phyloP scores from a whole-genome alignment of 1,140 invertebrate species.

The Homalodisca vitripennis region DNA sequence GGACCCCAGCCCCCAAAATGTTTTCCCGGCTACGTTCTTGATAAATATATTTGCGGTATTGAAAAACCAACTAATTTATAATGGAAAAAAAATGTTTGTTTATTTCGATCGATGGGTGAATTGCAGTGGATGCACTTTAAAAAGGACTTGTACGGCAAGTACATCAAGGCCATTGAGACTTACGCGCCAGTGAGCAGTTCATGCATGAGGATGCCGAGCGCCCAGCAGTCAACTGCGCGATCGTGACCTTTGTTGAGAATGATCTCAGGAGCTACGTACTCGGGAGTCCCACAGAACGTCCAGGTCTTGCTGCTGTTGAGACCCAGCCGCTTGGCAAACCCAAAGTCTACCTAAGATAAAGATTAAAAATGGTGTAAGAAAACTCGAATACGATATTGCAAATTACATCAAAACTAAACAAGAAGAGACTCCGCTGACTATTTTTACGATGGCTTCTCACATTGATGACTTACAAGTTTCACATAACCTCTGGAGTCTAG shows the following conservation, averaged over 20 bases:
- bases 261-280: slow-evolving; percentile 91
- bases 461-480: slow-evolving; percentile 68
- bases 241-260: slow-evolving; percentile 93
- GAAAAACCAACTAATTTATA: too few species aligned
- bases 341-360: slow-evolving; percentile 84
- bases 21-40: too few species aligned
- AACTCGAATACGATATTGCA: too few species aligned
- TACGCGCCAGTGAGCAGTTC: slow-evolving; percentile 80
- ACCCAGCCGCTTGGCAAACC: slow-evolving; percentile 90
- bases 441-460: too few species aligned
- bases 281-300: slow-evolving; percentile 96
- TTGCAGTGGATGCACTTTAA: background rate
- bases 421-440: background rate
- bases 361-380: too few species aligned
- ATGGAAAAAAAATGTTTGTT: too few species aligned
- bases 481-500: slow-evolving; percentile 84
- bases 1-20: too few species aligned
- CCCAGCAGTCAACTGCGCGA: slow-evolving; percentile 93
- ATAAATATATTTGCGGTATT: too few species aligned
- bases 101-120: background rate
- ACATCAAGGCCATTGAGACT: slow-evolving; percentile 34
- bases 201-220: slow-evolving; percentile 87
- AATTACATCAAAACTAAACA: background rate
- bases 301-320: slow-evolving; percentile 78
- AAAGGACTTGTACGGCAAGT: background rate